A percentile compares a stretch with the other conserved stretches of the same genome.
These are phyloP conservation scores for Gonocerus acuteangulatus DNA, from an alignment of 2,888 invertebrate genomes.

Conservation along the genomic window DNA sequence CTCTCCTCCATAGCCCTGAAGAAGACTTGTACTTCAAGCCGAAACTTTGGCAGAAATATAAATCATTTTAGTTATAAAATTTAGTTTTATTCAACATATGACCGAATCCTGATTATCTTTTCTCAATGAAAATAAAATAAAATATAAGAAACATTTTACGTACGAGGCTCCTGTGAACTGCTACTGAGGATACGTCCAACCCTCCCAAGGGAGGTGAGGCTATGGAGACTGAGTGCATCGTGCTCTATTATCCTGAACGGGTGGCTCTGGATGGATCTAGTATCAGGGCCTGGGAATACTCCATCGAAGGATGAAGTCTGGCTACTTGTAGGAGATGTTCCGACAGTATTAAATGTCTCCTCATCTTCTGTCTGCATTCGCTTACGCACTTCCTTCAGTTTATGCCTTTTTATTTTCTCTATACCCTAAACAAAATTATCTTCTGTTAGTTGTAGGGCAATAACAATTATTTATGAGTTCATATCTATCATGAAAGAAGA, in stretches of 20 bases:
- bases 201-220: conserved; percentile 78
- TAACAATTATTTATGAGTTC: background rate
- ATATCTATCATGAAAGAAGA: too few relatives aligned
- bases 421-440: conserved; percentile 24
- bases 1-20: too few relatives aligned
- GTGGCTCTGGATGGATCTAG: conserved; percentile 49
- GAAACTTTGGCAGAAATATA: too few relatives aligned
- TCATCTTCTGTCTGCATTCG: conserved; percentile 84
- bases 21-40: too few relatives aligned
- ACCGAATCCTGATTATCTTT: too few relatives aligned
- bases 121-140: too few relatives aligned
- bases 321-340: conserved; percentile 62
- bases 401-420: conserved; percentile 52
- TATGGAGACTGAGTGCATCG: conserved; percentile 78
- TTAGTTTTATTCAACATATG: too few relatives aligned
- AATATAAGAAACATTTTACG: too few relatives aligned
- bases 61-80: too few relatives aligned
- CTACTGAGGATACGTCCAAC: conserved; percentile 65
- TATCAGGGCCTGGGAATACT: conserved; percentile 53
- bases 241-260: conserved; percentile 81
- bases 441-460: background rate
- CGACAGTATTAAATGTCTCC: conserved; percentile 51
- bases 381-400: conserved; percentile 76
- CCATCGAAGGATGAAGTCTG: conserved; percentile 73
- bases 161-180: conserved; percentile 39